A percentile compares a stretch with the other conserved stretches of the same genome.
phyloP scores from a whole-genome alignment of 2,113 vertebrate species.

The Aspiorhynchus laticeps region DNA sequence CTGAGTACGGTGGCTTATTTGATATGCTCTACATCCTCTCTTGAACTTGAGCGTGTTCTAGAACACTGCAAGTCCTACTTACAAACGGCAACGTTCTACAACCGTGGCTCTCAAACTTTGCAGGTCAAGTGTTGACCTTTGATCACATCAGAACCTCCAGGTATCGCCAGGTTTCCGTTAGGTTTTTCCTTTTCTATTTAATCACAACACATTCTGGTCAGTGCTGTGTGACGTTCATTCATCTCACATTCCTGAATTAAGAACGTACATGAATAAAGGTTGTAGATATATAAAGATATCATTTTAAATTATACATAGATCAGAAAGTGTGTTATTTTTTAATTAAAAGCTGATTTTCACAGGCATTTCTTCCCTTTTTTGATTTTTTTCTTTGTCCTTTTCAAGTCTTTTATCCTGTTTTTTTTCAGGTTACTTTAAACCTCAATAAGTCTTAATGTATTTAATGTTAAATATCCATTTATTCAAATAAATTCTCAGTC shows the following conservation, averaged over 20 bases:
- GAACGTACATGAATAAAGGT: too few species aligned
- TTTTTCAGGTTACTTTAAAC: not conserved
- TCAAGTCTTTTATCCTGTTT: not conserved
- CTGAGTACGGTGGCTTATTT: conserved; percentile 25
- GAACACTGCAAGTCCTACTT: not conserved
- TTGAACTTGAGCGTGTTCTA: conserved; percentile 37
- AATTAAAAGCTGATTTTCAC: too few species aligned
- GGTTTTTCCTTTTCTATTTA: not conserved
- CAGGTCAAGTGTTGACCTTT: not conserved
- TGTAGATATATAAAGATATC: not conserved
- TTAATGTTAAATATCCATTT: not conserved
- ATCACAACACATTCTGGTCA: not conserved
- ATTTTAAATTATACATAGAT: not conserved
- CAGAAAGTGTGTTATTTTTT: too few species aligned
- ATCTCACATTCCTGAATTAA: not conserved
- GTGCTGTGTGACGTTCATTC: not conserved
- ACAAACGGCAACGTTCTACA: not conserved
- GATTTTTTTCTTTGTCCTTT: not conserved
- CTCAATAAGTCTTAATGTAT: not conserved
- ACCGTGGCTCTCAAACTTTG: not conserved
- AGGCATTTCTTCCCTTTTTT: not conserved
- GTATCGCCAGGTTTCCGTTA: not conserved
- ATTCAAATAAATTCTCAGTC: not conserved
- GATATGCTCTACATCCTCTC: conserved; percentile 42
- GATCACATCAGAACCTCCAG: not conserved